Percentiles rank a stretch among this genome's conserved stretches.
Conservation (phyloP, 2,888 invertebrate genomes). For the Eristalinus aeneus region DNA sequence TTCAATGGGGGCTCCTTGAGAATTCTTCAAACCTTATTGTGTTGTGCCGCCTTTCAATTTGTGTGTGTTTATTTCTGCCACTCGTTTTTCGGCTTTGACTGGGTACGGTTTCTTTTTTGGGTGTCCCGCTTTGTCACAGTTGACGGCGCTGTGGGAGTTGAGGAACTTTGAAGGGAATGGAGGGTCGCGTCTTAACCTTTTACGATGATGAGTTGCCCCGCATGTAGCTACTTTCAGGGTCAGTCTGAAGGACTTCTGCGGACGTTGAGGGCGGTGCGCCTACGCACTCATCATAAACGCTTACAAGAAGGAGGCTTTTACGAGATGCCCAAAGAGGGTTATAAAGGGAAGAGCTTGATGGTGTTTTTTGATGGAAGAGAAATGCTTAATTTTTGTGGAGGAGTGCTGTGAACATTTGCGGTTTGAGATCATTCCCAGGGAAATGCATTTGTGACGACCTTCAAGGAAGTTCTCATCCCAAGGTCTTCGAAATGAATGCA, state of each 20-base stretch:
- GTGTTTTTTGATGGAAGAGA: neutral
- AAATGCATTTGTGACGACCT: too few species aligned
- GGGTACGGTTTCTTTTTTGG: neutral
- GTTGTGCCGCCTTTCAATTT: neutral
- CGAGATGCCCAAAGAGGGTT: neutral
- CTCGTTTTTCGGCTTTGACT: neutral
- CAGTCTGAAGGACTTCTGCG: neutral
- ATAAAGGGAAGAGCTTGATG: neutral
- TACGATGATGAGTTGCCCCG: neutral
- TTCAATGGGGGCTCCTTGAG: neutral
- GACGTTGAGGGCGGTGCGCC: neutral
- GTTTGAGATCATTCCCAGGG: too few species aligned
- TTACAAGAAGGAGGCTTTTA: neutral
- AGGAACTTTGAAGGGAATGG: neutral
- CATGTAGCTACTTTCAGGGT: neutral
- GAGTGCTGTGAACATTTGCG: neutral
- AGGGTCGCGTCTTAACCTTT: neutral
- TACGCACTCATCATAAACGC: neutral
- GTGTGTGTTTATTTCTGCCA: neutral
- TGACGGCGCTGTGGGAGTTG: neutral
- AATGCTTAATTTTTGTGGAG: neutral
- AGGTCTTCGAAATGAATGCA: too few species aligned
- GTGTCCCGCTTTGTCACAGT: neutral
- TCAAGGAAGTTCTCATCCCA: too few species aligned
- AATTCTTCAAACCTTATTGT: neutral